Percentiles rank a stretch among this genome's conserved stretches.
phyloP scores from a whole-genome alignment of 2,888 invertebrate species.

The Scaptomyza polygonia region DNA sequence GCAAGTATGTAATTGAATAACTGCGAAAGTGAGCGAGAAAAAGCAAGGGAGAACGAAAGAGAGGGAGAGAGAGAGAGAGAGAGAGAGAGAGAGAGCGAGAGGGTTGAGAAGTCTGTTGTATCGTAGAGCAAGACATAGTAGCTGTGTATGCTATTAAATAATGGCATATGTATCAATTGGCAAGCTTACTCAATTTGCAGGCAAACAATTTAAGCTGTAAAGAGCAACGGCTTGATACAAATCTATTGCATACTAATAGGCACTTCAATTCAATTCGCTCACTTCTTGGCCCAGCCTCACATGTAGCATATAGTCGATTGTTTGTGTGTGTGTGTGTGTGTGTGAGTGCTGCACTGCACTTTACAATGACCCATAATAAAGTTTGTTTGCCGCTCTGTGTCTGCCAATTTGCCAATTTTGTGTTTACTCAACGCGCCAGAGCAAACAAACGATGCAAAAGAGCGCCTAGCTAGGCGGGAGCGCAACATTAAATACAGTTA shows the following conservation, averaged over 20 bases:
- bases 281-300: constrained; percentile 53
- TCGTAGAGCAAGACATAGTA: neutral
- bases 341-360: constrained; percentile 48
- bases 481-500: constrained; percentile 4
- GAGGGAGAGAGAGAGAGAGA: neutral
- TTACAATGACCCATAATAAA: constrained; percentile 75
- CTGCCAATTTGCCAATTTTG: constrained; percentile 69
- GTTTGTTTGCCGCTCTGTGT: constrained; percentile 69
- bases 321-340: constrained; percentile 18
- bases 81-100: neutral
- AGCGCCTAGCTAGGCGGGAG: constrained; percentile 29
- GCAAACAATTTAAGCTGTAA: constrained; percentile 61
- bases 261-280: constrained; percentile 72
- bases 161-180: constrained; percentile 58
- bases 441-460: constrained; percentile 57
- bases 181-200: constrained; percentile 57
- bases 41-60: neutral
- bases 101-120: neutral
- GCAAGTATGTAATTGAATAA: constrained; percentile 12
- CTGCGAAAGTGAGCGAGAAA: neutral
- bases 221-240: constrained; percentile 68
- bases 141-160: constrained; percentile 33
- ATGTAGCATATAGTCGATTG: neutral
- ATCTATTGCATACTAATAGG: constrained; percentile 75
- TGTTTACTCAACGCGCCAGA: constrained; percentile 64